Evolutionary conservation across 1,140 invertebrate species (phyloP), one percentile per base, ranked within the genome.

Genomic region (Drosophila obscura): DNA sequence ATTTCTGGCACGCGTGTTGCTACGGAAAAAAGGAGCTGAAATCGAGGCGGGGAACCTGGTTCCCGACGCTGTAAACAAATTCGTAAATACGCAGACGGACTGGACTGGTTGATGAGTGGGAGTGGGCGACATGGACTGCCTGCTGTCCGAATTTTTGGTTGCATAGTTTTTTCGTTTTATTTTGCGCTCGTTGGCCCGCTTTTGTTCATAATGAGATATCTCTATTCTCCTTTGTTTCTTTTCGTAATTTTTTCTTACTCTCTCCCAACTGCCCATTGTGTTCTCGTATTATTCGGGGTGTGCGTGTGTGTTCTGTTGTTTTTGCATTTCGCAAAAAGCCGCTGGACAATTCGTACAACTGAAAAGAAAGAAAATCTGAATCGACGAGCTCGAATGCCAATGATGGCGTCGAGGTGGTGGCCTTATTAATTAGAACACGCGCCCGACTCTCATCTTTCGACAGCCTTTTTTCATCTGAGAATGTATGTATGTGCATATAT

Each of bases 151-250:
- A 4, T 35, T 24, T 56, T 73, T 41, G 58, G 68, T 64, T 78
- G 83, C 82, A 85, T 88, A 87, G 87, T 88, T 88, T 87, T 88
- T 87, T 87, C 83, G 82, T 85, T 82, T 85, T 76, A 75, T 85
- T 87, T 69, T 56, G 56, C 52, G 28, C 65, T 72, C 55, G 66
- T 78, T 75, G 78, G 67, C 71, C 78, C 71, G 74, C 82, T 87
- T 75, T 87, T 87, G 82, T 82, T 75, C 82, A 87, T 87, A 87
- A 87, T 87, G 82, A 88, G 82, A 88, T 87, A 87, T 87, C 79
- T 87, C 83, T 88, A 85, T 85, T 82, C 74, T 75, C 78, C 80
- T 85, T 85, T 85, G 82, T 85, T 85, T 85, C 82, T 82, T 85
- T 85, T 75, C 74, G 87, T 81, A 79, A 81, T 72, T 78, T 81